Base-by-base conservation (phyloP, 2,113 vertebrate species). In the Hirundichthys speculiger region DNA sequence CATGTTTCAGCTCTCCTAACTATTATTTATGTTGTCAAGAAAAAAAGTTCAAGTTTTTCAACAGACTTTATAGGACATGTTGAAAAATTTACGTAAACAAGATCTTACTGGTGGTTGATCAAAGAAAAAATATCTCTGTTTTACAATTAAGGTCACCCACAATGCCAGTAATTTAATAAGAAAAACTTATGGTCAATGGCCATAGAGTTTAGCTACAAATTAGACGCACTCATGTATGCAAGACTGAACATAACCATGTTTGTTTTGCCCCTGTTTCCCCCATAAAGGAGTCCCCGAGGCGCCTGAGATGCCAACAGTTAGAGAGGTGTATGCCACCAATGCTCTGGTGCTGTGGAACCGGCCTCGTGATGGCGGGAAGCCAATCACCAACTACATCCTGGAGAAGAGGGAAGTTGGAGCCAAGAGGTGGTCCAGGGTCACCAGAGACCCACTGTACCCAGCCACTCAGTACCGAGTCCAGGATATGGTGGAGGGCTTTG, bases 391-490 rank as follows among this genome's bases (percentile, higher is more conserved):
- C 83, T 99, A 99, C 49, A 94, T 97, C 77, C 85, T 99, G 41
- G 98, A 99, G 83, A 99, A 95, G 93, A 99, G 95, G 60, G 98
- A 99, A 89, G 93, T 94, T 12, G 92, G 92, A 85, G 93, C 96
- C 73, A 96, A 95, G 74, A 91, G 93, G 86, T 99, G 98, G 97
- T 93, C 90, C 52, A 93, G 91, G 82, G 96, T 88, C 71, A 96
- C 96, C 48, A 96, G 89, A 87, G 96, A 99, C 3, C 92, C 90
- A 0, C 94, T 99, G 72, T 98, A 96, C 80, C 97, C 97, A 0
- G 86, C 94, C 62, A 98, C 96, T 46, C 94, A 98, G 68, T 98
- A 91, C 80, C 92, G 92, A 50, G 96, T 99, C 52, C 94, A 94
- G 75, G 96, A 98, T 74, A 94, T 99, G 21, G 86, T 95, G 47